Evolutionary conservation across 2,113 vertebrate genomes (phyloP).

Genomic region (Siniperca knerii): DNA sequence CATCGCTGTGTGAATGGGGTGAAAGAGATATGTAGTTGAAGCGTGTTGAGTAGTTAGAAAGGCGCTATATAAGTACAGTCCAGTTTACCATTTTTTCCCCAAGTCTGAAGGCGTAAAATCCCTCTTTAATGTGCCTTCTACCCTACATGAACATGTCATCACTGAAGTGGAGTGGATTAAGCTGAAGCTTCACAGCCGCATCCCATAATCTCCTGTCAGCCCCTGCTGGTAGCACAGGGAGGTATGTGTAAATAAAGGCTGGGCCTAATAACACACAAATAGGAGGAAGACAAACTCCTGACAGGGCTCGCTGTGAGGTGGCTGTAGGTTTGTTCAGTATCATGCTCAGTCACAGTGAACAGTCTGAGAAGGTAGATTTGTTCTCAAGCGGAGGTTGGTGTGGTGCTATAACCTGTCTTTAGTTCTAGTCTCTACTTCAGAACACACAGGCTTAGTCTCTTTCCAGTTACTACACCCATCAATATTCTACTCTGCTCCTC

Average conservation of each 20-base stretch:
- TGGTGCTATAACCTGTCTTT: too few relatives aligned
- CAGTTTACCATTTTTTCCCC: too few relatives aligned
- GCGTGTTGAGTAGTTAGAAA: too few relatives aligned
- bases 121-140: neutral
- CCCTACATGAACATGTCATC: neutral
- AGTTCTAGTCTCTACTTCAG: too few relatives aligned
- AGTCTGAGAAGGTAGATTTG: neutral
- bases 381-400: too few relatives aligned
- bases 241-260: neutral
- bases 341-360: neutral
- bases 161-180: conserved; percentile 14
- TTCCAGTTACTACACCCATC: too few relatives aligned
- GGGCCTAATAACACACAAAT: neutral
- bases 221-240: neutral
- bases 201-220: neutral
- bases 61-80: too few relatives aligned
- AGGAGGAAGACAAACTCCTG: neutral
- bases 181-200: neutral
- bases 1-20: too few relatives aligned
- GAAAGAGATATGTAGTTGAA: too few relatives aligned
- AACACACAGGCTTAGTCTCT: too few relatives aligned
- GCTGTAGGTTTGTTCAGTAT: neutral
- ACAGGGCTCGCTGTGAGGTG: neutral
- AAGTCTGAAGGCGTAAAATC: neutral
- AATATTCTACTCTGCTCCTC: too few relatives aligned